phyloP scores from a whole-genome alignment of 2,888 invertebrate genomes.

The Harpalus rubripes region DNA sequence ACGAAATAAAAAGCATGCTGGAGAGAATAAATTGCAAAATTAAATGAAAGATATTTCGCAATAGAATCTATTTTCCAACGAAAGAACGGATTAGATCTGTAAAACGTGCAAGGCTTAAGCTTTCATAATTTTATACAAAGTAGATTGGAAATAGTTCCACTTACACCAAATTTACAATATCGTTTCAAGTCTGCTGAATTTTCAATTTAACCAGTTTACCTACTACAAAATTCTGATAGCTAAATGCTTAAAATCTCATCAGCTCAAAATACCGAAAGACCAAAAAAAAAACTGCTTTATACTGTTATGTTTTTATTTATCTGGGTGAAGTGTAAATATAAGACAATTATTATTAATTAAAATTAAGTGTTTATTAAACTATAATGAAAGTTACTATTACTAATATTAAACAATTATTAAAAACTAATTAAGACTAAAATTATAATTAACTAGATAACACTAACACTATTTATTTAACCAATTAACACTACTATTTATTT shows the following conservation, averaged over 20 bases:
- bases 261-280: too few relatives aligned
- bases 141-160: not conserved
- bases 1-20: constrained; percentile 12
- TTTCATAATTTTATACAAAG: not conserved
- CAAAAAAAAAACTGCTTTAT: too few relatives aligned
- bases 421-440: too few relatives aligned
- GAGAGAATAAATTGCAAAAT: constrained; percentile 48
- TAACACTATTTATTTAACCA: too few relatives aligned
- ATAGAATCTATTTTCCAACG: constrained; percentile 19
- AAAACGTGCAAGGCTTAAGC: not conserved
- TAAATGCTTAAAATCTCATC: not conserved
- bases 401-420: too few relatives aligned
- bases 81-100: constrained; percentile 33
- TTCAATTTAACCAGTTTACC: not conserved
- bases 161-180: not conserved
- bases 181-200: not conserved
- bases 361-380: too few relatives aligned
- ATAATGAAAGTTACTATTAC: too few relatives aligned
- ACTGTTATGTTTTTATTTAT: too few relatives aligned
- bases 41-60: constrained; percentile 10
- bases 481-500: too few relatives aligned
- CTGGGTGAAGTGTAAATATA: too few relatives aligned
- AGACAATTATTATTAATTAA: too few relatives aligned
- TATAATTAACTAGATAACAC: too few relatives aligned
- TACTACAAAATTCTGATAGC: not conserved